phyloP scores from a whole-genome alignment of 1,140 invertebrate genomes.

The Drosophila sechellia region DNA sequence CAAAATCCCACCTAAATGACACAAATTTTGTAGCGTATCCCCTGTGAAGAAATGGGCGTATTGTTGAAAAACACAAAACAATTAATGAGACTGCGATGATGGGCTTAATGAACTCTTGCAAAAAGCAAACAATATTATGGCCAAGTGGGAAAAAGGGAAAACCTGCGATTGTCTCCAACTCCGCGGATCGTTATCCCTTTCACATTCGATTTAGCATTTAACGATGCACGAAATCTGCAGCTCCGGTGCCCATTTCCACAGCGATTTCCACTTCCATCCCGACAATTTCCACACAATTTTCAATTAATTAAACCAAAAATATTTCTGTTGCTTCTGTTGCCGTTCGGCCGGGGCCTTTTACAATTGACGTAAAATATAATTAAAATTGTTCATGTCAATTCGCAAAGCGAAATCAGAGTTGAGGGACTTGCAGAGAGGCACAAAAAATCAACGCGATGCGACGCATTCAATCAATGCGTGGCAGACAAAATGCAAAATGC shows the following conservation, averaged over 20 bases:
- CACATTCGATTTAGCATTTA: slow-evolving; percentile 54
- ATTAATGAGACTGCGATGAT: slow-evolving; percentile 61
- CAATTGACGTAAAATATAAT: slow-evolving; percentile 82
- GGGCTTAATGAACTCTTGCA: slow-evolving; percentile 73
- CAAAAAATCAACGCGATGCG: slow-evolving; percentile 40
- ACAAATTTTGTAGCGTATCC: slow-evolving; percentile 6
- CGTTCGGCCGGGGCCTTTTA: slow-evolving; percentile 54
- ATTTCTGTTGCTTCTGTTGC: slow-evolving; percentile 60
- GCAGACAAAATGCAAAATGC: slow-evolving; percentile 78
- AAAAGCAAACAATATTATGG: slow-evolving; percentile 8
- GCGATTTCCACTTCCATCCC: slow-evolving; percentile 25
- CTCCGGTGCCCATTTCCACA: slow-evolving; percentile 40
- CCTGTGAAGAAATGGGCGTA: slow-evolving; percentile 66
- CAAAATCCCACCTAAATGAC: slow-evolving; percentile 60
- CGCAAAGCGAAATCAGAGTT: slow-evolving; percentile 42
- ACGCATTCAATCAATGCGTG: slow-evolving; percentile 77
- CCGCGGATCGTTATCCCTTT: slow-evolving; percentile 39
- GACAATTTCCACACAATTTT: slow-evolving; percentile 60
- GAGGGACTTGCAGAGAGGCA: slow-evolving; percentile 1
- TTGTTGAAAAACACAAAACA: slow-evolving; percentile 65
- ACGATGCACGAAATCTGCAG: slow-evolving; percentile 43
- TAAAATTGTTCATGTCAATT: slow-evolving; percentile 74
- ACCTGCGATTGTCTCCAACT: slow-evolving; percentile 28
- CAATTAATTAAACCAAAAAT: slow-evolving; percentile 81
- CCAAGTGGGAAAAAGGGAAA: slow-evolving; percentile 36